Evolutionary conservation across 1,140 invertebrate species (phyloP).

Genomic region (Drosophila sp.): DNA sequence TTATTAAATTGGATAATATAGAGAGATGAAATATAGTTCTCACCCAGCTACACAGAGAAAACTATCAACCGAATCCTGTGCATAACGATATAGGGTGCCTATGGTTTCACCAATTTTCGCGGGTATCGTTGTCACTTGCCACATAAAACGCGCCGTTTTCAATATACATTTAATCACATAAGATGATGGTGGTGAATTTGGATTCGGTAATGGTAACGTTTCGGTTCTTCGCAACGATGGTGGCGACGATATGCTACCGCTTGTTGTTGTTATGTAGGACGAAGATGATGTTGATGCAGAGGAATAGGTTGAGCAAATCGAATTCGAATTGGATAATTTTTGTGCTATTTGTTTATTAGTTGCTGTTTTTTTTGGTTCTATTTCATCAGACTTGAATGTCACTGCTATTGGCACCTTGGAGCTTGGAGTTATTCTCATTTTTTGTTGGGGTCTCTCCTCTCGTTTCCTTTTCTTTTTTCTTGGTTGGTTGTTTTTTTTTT

Average conservation of each 20-base stretch:
- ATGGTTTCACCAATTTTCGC: constrained; percentile 80
- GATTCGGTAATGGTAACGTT: constrained; percentile 13
- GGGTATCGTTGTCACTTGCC: constrained; percentile 82
- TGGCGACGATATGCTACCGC: too few species aligned
- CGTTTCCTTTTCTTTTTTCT: constrained; percentile 69
- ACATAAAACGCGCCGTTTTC: constrained; percentile 81
- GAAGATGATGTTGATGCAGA: constrained; percentile 13
- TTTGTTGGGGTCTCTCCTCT: constrained; percentile 57
- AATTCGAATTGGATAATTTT: constrained; percentile 7
- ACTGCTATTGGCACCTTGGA: constrained; percentile 63
- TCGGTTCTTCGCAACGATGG: constrained; percentile 13
- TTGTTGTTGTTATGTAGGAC: constrained; percentile 12
- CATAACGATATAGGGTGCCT: constrained; percentile 78
- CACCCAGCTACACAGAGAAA: constrained; percentile 82
- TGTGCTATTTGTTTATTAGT: neutral
- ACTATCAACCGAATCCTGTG: constrained; percentile 78
- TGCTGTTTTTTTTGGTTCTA: constrained; percentile 31
- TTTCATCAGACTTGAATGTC: constrained; percentile 39
- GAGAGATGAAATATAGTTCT: constrained; percentile 33
- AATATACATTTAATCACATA: constrained; percentile 81
- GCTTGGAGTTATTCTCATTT: constrained; percentile 73
- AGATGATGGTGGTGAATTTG: constrained; percentile 40
- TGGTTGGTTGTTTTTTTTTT: constrained; percentile 62
- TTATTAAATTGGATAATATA: too few species aligned
- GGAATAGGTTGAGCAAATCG: constrained; percentile 23